These are phyloP conservation scores for Tyria jacobaeae DNA, from an alignment of 2,888 invertebrate genomes.

Conservation along the genomic window DNA sequence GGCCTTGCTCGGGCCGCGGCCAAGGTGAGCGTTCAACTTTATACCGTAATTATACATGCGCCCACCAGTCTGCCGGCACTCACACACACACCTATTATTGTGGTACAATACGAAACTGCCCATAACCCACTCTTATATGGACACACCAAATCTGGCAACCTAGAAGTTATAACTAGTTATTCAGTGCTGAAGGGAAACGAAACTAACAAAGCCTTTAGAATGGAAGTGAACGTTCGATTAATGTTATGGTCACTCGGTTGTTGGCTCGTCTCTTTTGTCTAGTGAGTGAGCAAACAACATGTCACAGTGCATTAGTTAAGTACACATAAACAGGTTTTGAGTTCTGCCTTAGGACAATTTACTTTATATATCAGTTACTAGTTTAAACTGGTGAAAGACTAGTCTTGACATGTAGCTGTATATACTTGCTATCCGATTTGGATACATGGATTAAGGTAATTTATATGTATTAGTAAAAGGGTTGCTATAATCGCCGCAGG, in stretches of 20 bases:
- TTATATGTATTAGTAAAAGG: no score
- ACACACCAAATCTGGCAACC: conserved; percentile 9
- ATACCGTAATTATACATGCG: conserved; percentile 81
- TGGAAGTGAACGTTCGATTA: conserved; percentile 27
- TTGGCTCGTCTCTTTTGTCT: conserved; percentile 33
- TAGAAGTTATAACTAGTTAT: conserved; percentile 8
- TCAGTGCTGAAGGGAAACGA: conserved; percentile 27
- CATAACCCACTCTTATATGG: conserved; percentile 39
- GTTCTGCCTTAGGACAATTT: conserved; percentile 43
- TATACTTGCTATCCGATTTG: not conserved
- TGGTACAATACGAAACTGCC: conserved; percentile 42
- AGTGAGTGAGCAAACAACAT: conserved; percentile 58
- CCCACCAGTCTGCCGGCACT: conserved; percentile 78
- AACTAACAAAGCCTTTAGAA: conserved; percentile 19
- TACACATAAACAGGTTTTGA: conserved; percentile 58
- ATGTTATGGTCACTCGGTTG: conserved; percentile 1
- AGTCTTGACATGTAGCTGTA: not conserved
- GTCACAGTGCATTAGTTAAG: conserved; percentile 54
- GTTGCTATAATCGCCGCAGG: no score
- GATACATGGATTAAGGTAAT: not conserved
- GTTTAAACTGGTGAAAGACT: conserved; percentile 22
- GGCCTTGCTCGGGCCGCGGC: conserved; percentile 83
- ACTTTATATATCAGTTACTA: conserved; percentile 35
- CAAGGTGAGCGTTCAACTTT: conserved; percentile 78
- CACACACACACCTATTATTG: conserved; percentile 58